A percentile compares a stretch with the other conserved stretches of the same genome.
These are phyloP conservation scores for Schizothorax lantsangensis DNA, from an alignment of 2,797 vertebrate species.

Conservation along the genomic window DNA sequence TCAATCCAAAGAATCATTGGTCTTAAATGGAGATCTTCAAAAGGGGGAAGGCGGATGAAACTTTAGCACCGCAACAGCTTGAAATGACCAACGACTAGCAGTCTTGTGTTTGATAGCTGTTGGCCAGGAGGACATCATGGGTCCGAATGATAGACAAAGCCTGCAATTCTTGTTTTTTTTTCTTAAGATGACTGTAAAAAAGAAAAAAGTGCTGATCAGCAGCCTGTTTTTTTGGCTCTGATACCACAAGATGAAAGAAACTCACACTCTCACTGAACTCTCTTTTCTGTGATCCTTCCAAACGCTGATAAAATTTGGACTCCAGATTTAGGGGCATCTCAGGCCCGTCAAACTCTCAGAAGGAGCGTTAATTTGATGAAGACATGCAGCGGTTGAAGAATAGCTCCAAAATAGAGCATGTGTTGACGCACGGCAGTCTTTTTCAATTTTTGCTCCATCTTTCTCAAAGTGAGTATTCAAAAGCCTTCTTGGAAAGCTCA, in stretches of 20 bases:
- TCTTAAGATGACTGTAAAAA: constrained; percentile 6
- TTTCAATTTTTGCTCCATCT: constrained; percentile 20
- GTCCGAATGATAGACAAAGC: background rate
- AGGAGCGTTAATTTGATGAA: constrained; percentile 34
- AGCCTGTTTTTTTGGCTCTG: constrained; percentile 27
- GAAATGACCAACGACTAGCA: constrained; percentile 30
- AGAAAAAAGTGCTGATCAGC: background rate
- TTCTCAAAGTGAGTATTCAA: constrained; percentile 3
- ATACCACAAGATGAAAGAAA: constrained; percentile 39
- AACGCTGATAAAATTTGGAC: constrained; percentile 35
- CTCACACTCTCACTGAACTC: constrained; percentile 43
- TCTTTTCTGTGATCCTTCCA: constrained; percentile 38
- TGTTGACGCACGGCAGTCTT: constrained; percentile 15
- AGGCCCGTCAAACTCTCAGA: constrained; percentile 27
- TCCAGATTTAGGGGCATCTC: constrained; percentile 33
- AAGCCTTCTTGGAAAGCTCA: constrained; percentile 24
- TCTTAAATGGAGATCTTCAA: constrained; percentile 39
- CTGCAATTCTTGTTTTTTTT: background rate
- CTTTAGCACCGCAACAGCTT: constrained; percentile 20
- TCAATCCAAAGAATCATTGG: constrained; percentile 38
- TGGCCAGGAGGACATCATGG: background rate
- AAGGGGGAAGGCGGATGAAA: constrained; percentile 6
- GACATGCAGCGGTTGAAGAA: constrained; percentile 14
- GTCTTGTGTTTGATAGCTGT: constrained; percentile 23
- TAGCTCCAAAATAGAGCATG: background rate